A percentile compares a stretch with the other conserved stretches of the same genome.
These are phyloP conservation scores for Dexiosoma caninum DNA, from an alignment of 2,888 invertebrate genomes.

Conservation along the genomic window DNA sequence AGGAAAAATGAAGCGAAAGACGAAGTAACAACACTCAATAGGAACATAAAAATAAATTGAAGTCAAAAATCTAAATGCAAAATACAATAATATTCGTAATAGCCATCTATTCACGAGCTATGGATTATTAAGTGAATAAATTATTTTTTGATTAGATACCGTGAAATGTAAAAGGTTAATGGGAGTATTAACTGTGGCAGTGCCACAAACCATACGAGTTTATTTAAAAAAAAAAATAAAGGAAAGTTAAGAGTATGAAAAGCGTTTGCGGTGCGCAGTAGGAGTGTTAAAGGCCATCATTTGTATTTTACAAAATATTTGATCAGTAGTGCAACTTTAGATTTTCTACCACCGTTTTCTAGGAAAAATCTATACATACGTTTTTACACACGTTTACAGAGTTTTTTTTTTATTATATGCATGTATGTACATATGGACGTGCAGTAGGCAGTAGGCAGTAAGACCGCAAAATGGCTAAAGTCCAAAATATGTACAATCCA, in stretches of 20 bases:
- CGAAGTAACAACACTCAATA: neutral
- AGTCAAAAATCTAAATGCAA: conserved; percentile 18
- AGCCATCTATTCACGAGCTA: conserved; percentile 34
- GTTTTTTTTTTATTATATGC: too few species aligned
- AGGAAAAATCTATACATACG: too few species aligned
- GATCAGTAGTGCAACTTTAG: too few species aligned
- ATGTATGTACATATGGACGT: too few species aligned
- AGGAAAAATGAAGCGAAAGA: neutral
- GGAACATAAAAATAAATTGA: conserved; percentile 14
- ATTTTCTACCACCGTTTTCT: too few species aligned
- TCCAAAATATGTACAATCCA: too few species aligned
- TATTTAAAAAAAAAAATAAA: neutral
- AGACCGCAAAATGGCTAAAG: too few species aligned
- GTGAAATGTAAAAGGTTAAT: conserved; percentile 58
- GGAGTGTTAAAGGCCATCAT: neutral
- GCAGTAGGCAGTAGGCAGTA: too few species aligned
- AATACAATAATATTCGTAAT: conserved; percentile 32
- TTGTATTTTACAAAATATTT: neutral
- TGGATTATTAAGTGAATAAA: conserved; percentile 48
- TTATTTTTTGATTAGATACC: conserved; percentile 53
- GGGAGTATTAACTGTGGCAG: conserved; percentile 8
- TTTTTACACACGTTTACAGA: too few species aligned
- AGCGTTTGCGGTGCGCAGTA: neutral
- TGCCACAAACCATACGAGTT: neutral
- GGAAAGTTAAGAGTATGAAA: neutral